These are phyloP conservation scores for Micrasema longulum DNA, from an alignment of 1,140 invertebrate genomes.

Conservation along the genomic window DNA sequence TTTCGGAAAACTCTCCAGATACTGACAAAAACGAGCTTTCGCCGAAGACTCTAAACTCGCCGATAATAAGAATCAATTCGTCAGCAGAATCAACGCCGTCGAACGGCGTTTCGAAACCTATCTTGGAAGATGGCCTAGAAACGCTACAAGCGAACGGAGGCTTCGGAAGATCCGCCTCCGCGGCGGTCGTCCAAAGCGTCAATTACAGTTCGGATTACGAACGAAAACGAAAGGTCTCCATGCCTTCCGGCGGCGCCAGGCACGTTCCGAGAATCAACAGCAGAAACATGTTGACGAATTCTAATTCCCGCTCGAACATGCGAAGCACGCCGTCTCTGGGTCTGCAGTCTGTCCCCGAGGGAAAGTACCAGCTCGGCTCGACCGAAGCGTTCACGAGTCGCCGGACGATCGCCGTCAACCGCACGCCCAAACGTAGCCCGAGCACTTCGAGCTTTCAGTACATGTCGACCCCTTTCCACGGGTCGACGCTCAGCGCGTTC, in stretches of 20 bases:
- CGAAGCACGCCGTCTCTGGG: constrained; percentile 55
- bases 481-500: constrained; percentile 81
- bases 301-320: constrained; percentile 46
- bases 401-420: constrained; percentile 58
- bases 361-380: constrained; percentile 46
- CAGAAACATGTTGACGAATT: constrained; percentile 51
- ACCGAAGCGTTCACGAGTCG: constrained; percentile 50
- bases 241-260: constrained; percentile 53
- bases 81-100: constrained; percentile 48
- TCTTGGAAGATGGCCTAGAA: neutral
- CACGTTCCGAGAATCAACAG: constrained; percentile 54
- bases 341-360: constrained; percentile 55
- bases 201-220: constrained; percentile 53
- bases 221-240: constrained; percentile 61
- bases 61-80: neutral
- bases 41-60: neutral
- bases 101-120: constrained; percentile 16
- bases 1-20: constrained; percentile 36
- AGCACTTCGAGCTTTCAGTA: constrained; percentile 86
- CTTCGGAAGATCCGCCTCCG: constrained; percentile 68
- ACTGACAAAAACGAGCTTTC: constrained; percentile 3
- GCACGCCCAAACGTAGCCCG: constrained; percentile 73
- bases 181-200: constrained; percentile 63
- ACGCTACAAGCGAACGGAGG: constrained; percentile 46
- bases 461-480: constrained; percentile 85